Evolutionary conservation across 2,888 invertebrate species (phyloP).

Genomic region (Mylabris sibirica): DNA sequence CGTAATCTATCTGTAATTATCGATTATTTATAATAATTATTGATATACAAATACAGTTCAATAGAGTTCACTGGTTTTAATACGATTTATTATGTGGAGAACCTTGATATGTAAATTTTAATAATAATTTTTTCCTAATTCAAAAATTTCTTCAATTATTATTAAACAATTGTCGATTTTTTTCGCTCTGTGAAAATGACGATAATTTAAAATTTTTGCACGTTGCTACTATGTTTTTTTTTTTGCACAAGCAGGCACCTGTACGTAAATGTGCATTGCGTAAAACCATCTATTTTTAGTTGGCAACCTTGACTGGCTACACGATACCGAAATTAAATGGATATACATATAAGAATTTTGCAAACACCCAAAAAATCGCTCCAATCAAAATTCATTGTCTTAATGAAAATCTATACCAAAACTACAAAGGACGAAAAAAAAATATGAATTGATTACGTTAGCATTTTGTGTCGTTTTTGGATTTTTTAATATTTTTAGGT

Average conservation of each 20-base stretch:
- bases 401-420: background rate
- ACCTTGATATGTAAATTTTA: constrained; percentile 24
- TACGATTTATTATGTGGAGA: constrained; percentile 32
- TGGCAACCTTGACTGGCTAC: constrained; percentile 9
- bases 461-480: background rate
- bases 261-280: background rate
- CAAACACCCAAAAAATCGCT: background rate
- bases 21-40: constrained; percentile 25
- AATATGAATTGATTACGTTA: background rate
- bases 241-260: background rate
- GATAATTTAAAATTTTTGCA: background rate
- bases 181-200: constrained; percentile 7
- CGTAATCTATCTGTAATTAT: background rate
- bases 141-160: too few species aligned
- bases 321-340: background rate
- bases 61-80: constrained; percentile 36
- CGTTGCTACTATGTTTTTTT: background rate
- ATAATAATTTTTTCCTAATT: background rate
- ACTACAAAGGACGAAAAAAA: background rate
- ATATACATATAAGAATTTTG: background rate
- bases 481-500: constrained; percentile 13
- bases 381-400: background rate
- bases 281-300: constrained; percentile 4
- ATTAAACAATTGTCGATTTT: background rate
- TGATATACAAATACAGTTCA: constrained; percentile 29